Evolutionary conservation across 23 tunicate species (phyloP).

Genomic region (Clavelina lepadiformis): DNA sequence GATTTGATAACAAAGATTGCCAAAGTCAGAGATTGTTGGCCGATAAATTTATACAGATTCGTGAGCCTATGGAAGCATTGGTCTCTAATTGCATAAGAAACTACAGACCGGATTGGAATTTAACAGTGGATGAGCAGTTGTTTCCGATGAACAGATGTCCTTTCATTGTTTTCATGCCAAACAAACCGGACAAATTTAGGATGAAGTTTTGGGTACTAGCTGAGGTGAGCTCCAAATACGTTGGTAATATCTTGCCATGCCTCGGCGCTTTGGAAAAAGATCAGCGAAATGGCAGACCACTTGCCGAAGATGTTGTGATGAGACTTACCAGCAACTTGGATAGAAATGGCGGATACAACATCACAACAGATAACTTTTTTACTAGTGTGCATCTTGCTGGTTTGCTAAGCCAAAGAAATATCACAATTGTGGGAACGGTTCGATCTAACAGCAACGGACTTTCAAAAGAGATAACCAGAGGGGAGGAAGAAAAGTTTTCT

Average conservation of each 20-base stretch:
- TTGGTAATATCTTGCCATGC: constrained; percentile 15
- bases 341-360: constrained; percentile 11
- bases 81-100: constrained; percentile 8
- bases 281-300: constrained; percentile 3
- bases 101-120: constrained; percentile 11
- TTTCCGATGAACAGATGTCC: constrained; percentile 20
- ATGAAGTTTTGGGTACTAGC: neutral
- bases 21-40: neutral
- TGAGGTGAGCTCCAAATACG: constrained; percentile 13
- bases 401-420: constrained; percentile 13
- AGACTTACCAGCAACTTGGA: constrained; percentile 16
- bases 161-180: constrained; percentile 21
- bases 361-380: constrained; percentile 18
- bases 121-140: constrained; percentile 15
- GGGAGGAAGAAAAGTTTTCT: constrained; percentile 9
- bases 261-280: constrained; percentile 14
- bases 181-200: constrained; percentile 9
- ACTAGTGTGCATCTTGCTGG: constrained; percentile 32
- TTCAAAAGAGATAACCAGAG: constrained; percentile 5
- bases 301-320: constrained; percentile 17
- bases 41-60: constrained; percentile 1
- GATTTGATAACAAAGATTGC: constrained; percentile 27
- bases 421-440: constrained; percentile 21
- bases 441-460: constrained; percentile 19
- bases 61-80: constrained; percentile 10